Conservation (phyloP, 1,140 invertebrate genomes). For the Paracyclopina nana region DNA sequence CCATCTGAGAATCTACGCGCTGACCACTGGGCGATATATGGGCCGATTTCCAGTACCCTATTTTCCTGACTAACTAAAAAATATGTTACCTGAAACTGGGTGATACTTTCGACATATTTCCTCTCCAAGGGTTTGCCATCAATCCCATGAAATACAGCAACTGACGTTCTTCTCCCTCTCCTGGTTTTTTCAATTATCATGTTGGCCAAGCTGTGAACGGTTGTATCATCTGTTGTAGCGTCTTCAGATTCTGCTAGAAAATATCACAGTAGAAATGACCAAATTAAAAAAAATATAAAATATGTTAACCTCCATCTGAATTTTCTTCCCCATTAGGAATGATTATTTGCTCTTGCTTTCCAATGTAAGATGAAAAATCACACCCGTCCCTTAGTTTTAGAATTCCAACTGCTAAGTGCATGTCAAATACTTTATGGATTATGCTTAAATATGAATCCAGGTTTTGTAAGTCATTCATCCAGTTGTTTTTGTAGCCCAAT, state of each 20-base stretch:
- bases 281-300: no score
- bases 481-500: conserved; percentile 80
- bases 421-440: conserved; percentile 79
- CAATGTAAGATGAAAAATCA: conserved; percentile 40
- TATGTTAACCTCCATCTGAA: no score
- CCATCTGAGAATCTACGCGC: no score
- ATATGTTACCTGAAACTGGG: conserved; percentile 27
- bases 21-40: no score
- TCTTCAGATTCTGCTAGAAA: conserved; percentile 4
- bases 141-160: conserved; percentile 27
- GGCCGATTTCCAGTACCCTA: no score
- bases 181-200: no score
- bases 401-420: conserved; percentile 71
- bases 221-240: conserved; percentile 2
- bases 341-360: conserved; percentile 23
- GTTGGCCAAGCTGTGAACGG: no score
- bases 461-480: conserved; percentile 45
- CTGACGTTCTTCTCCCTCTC: conserved; percentile 7
- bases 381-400: conserved; percentile 60
- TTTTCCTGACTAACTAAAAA: no score
- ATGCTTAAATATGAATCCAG: conserved; percentile 69
- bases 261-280: no score
- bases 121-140: conserved; percentile 37
- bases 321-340: no score
- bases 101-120: conserved; percentile 41